These are phyloP conservation scores for Oryzias javanicus DNA, from an alignment of 2,113 vertebrate species.

Conservation along the genomic window DNA sequence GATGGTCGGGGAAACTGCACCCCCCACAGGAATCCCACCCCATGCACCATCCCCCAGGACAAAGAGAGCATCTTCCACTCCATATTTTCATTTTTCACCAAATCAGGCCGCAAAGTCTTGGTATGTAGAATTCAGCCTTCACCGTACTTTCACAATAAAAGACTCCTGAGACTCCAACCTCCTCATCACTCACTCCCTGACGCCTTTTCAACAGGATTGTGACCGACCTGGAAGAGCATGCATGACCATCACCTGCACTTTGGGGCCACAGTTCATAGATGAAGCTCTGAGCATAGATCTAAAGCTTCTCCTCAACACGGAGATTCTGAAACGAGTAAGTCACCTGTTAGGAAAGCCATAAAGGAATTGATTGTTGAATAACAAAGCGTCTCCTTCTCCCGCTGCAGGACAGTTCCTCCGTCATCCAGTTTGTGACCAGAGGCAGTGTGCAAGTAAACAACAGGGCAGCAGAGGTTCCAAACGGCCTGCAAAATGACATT, in stretches of 20 bases:
- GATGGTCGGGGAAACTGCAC: constrained; percentile 90
- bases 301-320: constrained; percentile 91
- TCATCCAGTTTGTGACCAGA: constrained; percentile 93
- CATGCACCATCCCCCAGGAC: constrained; percentile 90
- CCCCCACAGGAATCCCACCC: constrained; percentile 84
- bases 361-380: neutral
- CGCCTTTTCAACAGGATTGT: constrained; percentile 82
- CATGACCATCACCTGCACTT: constrained; percentile 83
- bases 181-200: constrained; percentile 28
- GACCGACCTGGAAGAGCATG: constrained; percentile 87
- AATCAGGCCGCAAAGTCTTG: constrained; percentile 95
- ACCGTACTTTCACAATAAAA: constrained; percentile 34
- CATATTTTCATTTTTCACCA: constrained; percentile 96
- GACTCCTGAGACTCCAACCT: constrained; percentile 40
- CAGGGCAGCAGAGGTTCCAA: constrained; percentile 82
- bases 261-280: constrained; percentile 87
- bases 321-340: constrained; percentile 91
- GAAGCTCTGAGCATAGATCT: constrained; percentile 87
- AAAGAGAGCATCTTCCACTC: constrained; percentile 94
- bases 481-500: constrained; percentile 86
- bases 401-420: constrained; percentile 90
- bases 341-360: neutral
- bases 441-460: constrained; percentile 81
- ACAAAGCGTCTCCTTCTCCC: neutral
- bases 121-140: constrained; percentile 72